A percentile compares a stretch with the other conserved stretches of the same genome.
Evolutionary conservation across 2,888 invertebrate genomes (phyloP).

Genomic region (Cantharis rufa): DNA sequence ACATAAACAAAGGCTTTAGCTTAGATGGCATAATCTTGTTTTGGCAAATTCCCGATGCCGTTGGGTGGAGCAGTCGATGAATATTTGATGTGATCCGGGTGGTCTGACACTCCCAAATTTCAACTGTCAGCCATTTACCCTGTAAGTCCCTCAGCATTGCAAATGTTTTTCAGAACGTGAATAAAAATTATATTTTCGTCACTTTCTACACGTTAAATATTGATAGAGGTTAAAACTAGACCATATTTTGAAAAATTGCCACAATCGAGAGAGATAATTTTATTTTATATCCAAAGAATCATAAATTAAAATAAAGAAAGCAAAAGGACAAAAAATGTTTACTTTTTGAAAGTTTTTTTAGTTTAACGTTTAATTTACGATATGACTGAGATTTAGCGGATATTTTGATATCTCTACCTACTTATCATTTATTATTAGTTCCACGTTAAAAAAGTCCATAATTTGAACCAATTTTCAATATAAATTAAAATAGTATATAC

Average conservation of each 20-base stretch:
- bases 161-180: slow-evolving; percentile 13
- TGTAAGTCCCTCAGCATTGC: slow-evolving; percentile 3
- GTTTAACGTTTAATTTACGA: no score
- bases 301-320: not conserved
- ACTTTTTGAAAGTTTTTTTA: not conserved
- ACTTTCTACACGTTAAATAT: slow-evolving; percentile 20
- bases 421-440: no score
- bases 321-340: not conserved
- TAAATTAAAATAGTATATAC: slow-evolving; percentile 6
- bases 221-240: slow-evolving; percentile 5
- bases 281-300: not conserved
- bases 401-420: no score
- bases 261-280: no score
- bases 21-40: slow-evolving; percentile 36
- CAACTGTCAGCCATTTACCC: slow-evolving; percentile 24
- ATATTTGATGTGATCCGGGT: slow-evolving; percentile 37
- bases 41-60: slow-evolving; percentile 29
- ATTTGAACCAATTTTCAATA: not conserved
- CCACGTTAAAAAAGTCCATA: no score
- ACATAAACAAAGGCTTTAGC: slow-evolving; percentile 26
- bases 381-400: no score
- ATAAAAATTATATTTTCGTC: slow-evolving; percentile 10
- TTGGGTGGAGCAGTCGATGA: slow-evolving; percentile 34
- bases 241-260: not conserved
- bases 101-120: slow-evolving; percentile 20